phyloP scores from a whole-genome alignment of 2,113 vertebrate genomes.

The Pedionomus torquatus region DNA sequence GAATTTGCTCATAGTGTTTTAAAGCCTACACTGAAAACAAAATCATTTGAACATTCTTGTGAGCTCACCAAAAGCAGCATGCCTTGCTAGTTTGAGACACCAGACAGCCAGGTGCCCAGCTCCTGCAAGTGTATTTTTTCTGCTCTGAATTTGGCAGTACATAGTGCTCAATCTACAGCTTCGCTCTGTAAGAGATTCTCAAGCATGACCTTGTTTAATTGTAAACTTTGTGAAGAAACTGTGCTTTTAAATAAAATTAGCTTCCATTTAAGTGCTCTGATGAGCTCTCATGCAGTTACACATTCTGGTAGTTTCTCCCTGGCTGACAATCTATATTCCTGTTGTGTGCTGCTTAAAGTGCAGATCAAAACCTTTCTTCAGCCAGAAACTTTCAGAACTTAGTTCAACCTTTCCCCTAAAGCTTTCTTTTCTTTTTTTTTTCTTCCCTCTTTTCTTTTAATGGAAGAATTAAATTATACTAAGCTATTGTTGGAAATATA shows the following conservation, averaged over 20 bases:
- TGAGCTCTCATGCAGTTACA: neutral
- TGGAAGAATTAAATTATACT: neutral
- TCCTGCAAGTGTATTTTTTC: neutral
- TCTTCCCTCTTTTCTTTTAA: neutral
- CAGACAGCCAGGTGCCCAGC: neutral
- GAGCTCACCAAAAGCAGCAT: neutral
- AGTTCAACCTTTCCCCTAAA: neutral
- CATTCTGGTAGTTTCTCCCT: neutral
- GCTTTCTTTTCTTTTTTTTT: neutral
- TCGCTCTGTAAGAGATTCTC: neutral
- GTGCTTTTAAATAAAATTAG: neutral
- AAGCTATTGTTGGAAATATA: neutral
- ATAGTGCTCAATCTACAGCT: neutral
- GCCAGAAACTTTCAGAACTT: neutral
- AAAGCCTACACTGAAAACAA: neutral
- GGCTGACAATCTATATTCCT: neutral
- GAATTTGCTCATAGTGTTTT: neutral
- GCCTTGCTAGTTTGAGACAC: neutral
- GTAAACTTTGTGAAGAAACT: neutral
- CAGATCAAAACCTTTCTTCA: slow-evolving; percentile 28
- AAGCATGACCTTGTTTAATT: neutral
- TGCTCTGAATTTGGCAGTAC: neutral
- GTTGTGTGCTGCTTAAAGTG: neutral
- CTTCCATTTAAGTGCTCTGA: neutral
- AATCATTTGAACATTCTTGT: neutral